These are phyloP conservation scores for Griposia aprilina DNA, from an alignment of 2,888 invertebrate genomes.

Conservation along the genomic window DNA sequence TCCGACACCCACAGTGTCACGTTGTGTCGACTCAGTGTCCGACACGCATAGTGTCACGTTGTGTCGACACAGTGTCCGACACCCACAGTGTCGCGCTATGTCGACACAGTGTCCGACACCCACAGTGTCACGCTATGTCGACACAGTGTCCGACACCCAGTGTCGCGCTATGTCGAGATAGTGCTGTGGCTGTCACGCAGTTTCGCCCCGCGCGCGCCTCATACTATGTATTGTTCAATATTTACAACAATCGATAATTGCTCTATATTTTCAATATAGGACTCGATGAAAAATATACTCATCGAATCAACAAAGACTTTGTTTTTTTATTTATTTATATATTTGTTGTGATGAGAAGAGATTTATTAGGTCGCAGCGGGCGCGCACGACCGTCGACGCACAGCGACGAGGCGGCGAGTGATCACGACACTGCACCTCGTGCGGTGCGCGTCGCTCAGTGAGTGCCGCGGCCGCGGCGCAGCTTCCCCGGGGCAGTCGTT, in stretches of 20 bases:
- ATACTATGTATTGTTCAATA: constrained; percentile 71
- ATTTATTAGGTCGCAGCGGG: neutral
- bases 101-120: neutral
- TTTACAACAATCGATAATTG: constrained; percentile 81
- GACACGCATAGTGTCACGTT: too few relatives aligned
- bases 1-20: neutral
- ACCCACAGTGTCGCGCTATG: neutral
- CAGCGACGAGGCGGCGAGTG: neutral
- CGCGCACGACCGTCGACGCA: neutral
- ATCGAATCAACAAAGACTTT: constrained; percentile 65
- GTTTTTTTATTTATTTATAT: constrained; percentile 35
- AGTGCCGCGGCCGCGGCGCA: too few relatives aligned
- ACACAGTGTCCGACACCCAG: neutral
- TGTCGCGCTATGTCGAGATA: neutral
- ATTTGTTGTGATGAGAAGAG: constrained; percentile 21
- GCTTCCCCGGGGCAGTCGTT: neutral
- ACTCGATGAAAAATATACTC: constrained; percentile 71
- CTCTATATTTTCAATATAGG: constrained; percentile 69
- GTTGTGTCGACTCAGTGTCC: neutral
- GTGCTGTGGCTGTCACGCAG: too few relatives aligned
- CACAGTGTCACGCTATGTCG: neutral
- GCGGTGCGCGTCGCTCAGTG: neutral
- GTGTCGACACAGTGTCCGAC: neutral
- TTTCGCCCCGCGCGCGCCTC: constrained; percentile 51
- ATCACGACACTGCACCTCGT: neutral